Conservation (phyloP, 2,888 invertebrate genomes). For the Adineta ricciae region DNA sequence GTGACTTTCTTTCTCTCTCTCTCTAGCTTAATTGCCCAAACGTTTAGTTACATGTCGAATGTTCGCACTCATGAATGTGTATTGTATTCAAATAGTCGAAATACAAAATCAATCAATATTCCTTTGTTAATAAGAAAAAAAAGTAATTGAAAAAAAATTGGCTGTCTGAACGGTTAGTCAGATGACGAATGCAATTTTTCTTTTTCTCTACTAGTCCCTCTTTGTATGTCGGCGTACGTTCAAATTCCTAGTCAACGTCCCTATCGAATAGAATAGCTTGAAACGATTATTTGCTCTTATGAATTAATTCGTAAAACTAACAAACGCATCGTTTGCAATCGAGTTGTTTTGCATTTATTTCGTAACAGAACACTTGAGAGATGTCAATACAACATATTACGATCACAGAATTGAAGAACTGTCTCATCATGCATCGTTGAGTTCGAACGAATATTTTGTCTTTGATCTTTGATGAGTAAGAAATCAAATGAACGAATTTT, state of each 20-base stretch:
- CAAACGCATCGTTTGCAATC: neutral
- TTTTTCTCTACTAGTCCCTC: neutral
- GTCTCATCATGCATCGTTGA: neutral
- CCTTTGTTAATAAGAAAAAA: neutral
- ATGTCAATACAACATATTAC: no score
- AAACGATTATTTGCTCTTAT: neutral
- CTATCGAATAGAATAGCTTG: neutral
- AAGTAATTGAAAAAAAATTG: neutral
- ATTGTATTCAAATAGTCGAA: neutral
- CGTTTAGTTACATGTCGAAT: neutral
- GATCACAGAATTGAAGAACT: no score
- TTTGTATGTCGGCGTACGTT: neutral
- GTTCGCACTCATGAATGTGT: neutral
- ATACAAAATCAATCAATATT: neutral
- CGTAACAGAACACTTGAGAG: neutral
- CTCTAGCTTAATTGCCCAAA: no score
- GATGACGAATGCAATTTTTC: neutral
- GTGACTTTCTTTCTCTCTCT: neutral
- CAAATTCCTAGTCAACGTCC: neutral
- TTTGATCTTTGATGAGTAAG: neutral
- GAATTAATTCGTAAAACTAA: neutral
- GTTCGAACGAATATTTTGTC: neutral
- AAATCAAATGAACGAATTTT: neutral
- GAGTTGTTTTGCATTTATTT: neutral
- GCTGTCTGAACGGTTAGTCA: neutral